These are phyloP conservation scores for Ophioninae sp. DNA, from an alignment of 2,888 invertebrate species.

Conservation along the genomic window DNA sequence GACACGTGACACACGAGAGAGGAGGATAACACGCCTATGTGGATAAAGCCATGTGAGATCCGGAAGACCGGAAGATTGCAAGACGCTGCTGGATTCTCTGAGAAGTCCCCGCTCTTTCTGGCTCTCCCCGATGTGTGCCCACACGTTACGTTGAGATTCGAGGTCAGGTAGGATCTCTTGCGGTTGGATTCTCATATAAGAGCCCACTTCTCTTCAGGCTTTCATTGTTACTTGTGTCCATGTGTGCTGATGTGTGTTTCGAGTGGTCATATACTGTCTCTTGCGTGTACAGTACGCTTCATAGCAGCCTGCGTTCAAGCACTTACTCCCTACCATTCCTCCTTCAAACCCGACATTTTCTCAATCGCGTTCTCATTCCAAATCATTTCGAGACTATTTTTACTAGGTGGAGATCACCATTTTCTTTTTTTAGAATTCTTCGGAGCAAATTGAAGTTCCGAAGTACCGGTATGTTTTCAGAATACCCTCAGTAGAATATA, in stretches of 20 bases:
- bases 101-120: conserved; percentile 36
- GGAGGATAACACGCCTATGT: conserved; percentile 24
- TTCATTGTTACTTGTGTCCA: neutral
- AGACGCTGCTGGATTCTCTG: conserved; percentile 52
- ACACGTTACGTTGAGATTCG: conserved; percentile 51
- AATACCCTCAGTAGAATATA: no score
- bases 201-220: conserved; percentile 10
- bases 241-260: neutral
- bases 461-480: no score
- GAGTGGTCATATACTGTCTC: neutral
- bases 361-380: conserved; percentile 29
- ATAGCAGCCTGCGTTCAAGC: conserved; percentile 9
- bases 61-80: conserved; percentile 62
- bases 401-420: neutral
- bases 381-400: neutral
- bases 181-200: conserved; percentile 27
- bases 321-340: neutral
- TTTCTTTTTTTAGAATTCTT: neutral
- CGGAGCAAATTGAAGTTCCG: no score
- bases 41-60: conserved; percentile 49
- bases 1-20: conserved; percentile 21
- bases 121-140: conserved; percentile 9
- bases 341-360: neutral
- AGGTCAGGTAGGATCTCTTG: conserved; percentile 51
- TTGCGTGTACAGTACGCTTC: conserved; percentile 2